Percentiles rank a stretch among this genome's conserved stretches.
Evolutionary conservation across 2,888 invertebrate genomes (phyloP).

Genomic region (Ectemnius lituratus): DNA sequence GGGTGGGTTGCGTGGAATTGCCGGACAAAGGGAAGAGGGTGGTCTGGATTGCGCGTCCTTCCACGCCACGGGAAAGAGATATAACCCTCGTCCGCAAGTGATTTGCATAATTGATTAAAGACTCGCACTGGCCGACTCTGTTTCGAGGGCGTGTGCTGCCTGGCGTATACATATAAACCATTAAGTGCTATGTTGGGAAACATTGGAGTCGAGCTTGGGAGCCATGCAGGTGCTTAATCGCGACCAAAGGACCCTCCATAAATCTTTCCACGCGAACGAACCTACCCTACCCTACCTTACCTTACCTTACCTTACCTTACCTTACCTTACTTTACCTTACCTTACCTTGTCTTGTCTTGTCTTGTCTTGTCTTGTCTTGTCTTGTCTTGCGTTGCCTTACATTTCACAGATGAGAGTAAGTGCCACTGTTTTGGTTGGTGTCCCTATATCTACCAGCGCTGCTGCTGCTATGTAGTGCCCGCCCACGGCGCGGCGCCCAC

Average conservation of each 20-base stretch:
- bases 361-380: no score
- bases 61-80: slow-evolving; percentile 28
- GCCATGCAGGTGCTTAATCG: slow-evolving; percentile 41
- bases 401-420: slow-evolving; percentile 15
- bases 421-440: no score
- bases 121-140: slow-evolving; percentile 55
- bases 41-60: slow-evolving; percentile 46
- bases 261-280: slow-evolving; percentile 28
- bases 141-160: slow-evolving; percentile 22
- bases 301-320: background rate
- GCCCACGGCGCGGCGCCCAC: no score
- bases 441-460: no score
- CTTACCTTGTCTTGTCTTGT: no score
- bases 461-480: no score
- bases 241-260: slow-evolving; percentile 18
- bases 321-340: background rate
- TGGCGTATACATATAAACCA: slow-evolving; percentile 48
- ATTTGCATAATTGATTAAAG: slow-evolving; percentile 78
- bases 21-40: slow-evolving; percentile 47
- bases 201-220: slow-evolving; percentile 38
- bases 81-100: slow-evolving; percentile 63
- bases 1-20: slow-evolving; percentile 23
- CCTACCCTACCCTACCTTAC: background rate
- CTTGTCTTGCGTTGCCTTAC: no score
- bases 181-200: slow-evolving; percentile 42